Base-by-base conservation (phyloP, 1,140 invertebrate species). In the Caenorhabditis briggsae region DNA sequence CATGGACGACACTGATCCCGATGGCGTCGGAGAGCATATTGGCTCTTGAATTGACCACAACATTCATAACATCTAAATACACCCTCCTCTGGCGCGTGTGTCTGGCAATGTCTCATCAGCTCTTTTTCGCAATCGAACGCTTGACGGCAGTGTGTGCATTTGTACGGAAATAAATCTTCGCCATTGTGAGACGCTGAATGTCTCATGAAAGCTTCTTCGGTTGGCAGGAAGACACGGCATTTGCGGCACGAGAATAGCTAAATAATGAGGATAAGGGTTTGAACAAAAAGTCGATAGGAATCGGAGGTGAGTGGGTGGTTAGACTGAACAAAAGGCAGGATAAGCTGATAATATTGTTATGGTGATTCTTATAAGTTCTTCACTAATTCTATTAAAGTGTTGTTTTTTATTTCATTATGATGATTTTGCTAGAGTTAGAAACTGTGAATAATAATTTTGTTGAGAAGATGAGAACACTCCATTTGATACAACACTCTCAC, bases 181-280 rank as follows among this genome's bases (percentile, higher is more conserved):
- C 65, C 56, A 18, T 61, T 85, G 41, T 87, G 86, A 16, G 86
- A 61, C n/a, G 86, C 86, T 9, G 82, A n/a, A 23, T 87, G 86
- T 70, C 86, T 84, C 83, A 78, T 58, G n/a, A 70, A 83, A 20
- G 82, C 18, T 12, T 59, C 82, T 33, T 87, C 86, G n/a, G 86
- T 84, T 48, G 86, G 86, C 7, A 87, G 65, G 20, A 84, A 83
- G 9, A 84, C 43, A 33, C 83, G 61, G 41, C 86, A 87, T 55
- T 87, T 87, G 18, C 86, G 86, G 46, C 86, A 87, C 16, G 86
- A 78, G 83, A 56, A 74, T n/a, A 87, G 56, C 86, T 87, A 64
- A 33, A 33, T 50, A 87, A 84, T 9, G 53, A 41, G 12, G 33
- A 6, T 48, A 9, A 43, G 12, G 12, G 18, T 46, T 16, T 46